phyloP scores from a whole-genome alignment of 2,888 invertebrate species.

The Operophtera brumata region DNA sequence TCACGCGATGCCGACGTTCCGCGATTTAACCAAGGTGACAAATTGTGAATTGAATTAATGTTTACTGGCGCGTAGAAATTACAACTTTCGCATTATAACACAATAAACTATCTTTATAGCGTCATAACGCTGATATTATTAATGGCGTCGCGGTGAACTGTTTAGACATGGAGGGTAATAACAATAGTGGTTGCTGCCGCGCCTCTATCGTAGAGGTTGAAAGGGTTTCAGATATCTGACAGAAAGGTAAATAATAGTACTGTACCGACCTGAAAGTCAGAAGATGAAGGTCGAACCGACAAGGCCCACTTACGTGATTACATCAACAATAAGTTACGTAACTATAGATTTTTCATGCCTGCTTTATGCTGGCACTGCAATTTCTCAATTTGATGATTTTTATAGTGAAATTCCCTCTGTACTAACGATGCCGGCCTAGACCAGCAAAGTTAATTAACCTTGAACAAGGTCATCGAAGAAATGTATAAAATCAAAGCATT shows the following conservation, averaged over 20 bases:
- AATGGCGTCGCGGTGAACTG: constrained; percentile 19
- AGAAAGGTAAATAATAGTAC: neutral
- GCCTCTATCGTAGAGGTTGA: constrained; percentile 5
- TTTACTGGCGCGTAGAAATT: constrained; percentile 60
- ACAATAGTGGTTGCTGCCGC: constrained; percentile 16
- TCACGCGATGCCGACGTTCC: constrained; percentile 75
- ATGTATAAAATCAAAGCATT: too few relatives aligned
- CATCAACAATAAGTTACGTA: too few relatives aligned
- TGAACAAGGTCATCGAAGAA: too few relatives aligned
- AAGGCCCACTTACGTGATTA: too few relatives aligned
- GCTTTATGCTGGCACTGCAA: too few relatives aligned
- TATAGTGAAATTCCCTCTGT: too few relatives aligned
- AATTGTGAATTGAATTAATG: constrained; percentile 75
- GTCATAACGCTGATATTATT: constrained; percentile 26
- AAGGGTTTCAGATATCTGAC: neutral
- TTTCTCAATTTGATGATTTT: too few relatives aligned
- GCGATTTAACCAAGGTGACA: constrained; percentile 69
- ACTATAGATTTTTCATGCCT: too few relatives aligned
- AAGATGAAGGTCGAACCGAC: too few relatives aligned
- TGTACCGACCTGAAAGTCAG: too few relatives aligned
- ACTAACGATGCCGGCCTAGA: too few relatives aligned
- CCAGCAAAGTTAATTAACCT: too few relatives aligned
- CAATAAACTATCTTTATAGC: constrained; percentile 39
- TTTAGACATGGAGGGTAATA: constrained; percentile 12
- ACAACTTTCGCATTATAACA: constrained; percentile 51